Conservation (phyloP, 2,888 invertebrate species). For the Drosophila rellima region DNA sequence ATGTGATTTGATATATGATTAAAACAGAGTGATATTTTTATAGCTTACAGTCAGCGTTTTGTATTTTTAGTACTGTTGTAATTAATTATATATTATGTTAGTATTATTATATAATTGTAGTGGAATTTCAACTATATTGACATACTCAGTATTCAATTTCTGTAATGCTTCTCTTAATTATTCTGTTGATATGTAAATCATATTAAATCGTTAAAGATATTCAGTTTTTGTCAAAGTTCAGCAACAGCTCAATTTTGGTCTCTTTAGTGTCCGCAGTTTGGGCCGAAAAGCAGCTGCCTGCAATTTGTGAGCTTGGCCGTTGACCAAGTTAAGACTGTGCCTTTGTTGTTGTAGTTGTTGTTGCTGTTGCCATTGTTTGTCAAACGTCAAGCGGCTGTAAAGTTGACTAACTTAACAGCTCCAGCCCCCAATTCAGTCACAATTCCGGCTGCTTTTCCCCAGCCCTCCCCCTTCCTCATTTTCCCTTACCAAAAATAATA, state of each 20-base stretch:
- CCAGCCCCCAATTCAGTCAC: conserved; percentile 35
- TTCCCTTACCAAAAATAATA: conserved; percentile 7
- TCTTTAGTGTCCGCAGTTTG: conserved; percentile 11
- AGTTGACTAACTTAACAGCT: conserved; percentile 69
- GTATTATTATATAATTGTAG: conserved; percentile 8
- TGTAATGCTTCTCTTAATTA: background rate
- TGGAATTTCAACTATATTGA: conserved; percentile 2
- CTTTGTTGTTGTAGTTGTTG: conserved; percentile 25
- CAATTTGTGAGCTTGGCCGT: conserved; percentile 38
- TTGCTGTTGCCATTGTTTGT: conserved; percentile 69
- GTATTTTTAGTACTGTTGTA: no score
- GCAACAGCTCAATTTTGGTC: conserved; percentile 16
- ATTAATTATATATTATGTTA: no score
- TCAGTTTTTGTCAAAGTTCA: conserved; percentile 6
- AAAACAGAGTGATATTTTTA: no score
- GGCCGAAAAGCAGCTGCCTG: conserved; percentile 48
- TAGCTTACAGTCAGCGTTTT: no score
- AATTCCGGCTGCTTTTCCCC: conserved; percentile 46
- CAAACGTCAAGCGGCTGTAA: conserved; percentile 72
- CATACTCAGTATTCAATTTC: background rate
- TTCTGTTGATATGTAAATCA: background rate
- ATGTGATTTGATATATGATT: background rate
- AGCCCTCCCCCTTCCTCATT: background rate
- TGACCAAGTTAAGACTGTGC: conserved; percentile 49
- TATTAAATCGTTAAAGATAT: conserved; percentile 3